These are phyloP conservation scores for Eristalis pertinax DNA, from an alignment of 2,888 invertebrate species.

Conservation along the genomic window DNA sequence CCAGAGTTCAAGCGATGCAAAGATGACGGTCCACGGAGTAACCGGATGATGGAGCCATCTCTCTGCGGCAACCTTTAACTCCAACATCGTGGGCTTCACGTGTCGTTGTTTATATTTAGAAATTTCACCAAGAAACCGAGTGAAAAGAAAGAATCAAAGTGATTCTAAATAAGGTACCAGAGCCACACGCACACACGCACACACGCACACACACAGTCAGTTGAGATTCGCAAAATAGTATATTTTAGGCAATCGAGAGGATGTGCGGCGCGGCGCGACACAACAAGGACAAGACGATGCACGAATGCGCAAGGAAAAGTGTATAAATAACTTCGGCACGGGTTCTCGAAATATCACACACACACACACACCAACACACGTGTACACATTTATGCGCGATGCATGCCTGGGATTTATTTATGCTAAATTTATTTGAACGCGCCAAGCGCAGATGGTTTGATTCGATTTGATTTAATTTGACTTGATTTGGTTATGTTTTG, in stretches of 20 bases:
- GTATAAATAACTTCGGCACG: constrained; percentile 17
- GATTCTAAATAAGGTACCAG: constrained; percentile 13
- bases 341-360: neutral
- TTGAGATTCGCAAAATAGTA: constrained; percentile 1
- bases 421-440: no score
- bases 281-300: neutral
- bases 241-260: neutral
- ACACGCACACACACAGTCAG: neutral
- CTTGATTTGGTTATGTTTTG: neutral
- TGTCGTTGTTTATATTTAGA: neutral
- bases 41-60: no score
- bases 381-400: no score
- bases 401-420: no score
- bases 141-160: constrained; percentile 8
- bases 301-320: constrained; percentile 4
- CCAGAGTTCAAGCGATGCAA: no score
- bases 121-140: neutral
- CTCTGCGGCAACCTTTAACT: no score
- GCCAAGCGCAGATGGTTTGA: neutral
- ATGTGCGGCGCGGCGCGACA: neutral
- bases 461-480: no score
- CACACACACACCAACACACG: no score
- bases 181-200: no score
- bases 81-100: no score
- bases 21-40: no score